phyloP scores from a whole-genome alignment of 2,113 vertebrate species.

The Dolichotis patagonum region DNA sequence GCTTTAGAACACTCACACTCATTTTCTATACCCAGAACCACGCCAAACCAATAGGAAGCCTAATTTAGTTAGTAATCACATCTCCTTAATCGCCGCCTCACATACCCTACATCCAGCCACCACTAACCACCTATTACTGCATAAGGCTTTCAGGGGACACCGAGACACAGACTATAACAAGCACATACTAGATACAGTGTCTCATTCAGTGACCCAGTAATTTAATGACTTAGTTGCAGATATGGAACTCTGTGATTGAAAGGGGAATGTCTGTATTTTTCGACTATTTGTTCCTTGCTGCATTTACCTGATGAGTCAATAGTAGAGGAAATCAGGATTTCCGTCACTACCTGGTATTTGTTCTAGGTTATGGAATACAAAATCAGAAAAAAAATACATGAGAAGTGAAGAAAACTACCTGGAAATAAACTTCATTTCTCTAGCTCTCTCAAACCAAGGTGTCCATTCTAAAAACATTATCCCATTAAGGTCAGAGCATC shows the following conservation, averaged over 20 bases:
- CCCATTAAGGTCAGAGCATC: neutral
- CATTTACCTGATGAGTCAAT: neutral
- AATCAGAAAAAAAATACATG: neutral
- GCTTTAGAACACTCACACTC: neutral
- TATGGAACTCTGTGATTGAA: neutral
- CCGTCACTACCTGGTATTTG: neutral
- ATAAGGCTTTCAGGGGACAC: neutral
- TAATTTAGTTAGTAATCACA: neutral
- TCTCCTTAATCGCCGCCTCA: neutral
- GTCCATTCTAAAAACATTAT: neutral
- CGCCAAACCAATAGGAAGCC: neutral
- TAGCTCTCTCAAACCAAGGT: neutral
- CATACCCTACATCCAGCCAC: neutral
- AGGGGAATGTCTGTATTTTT: neutral
- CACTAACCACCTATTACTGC: neutral
- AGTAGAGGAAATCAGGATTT: neutral
- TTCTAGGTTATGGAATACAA: neutral
- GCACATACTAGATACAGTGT: neutral
- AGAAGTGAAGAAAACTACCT: neutral
- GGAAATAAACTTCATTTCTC: neutral
- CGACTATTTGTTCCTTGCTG: neutral
- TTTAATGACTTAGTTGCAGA: neutral
- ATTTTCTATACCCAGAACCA: neutral
- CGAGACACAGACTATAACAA: neutral
- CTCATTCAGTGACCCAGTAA: neutral